A percentile compares a stretch with the other conserved stretches of the same genome.
Evolutionary conservation across 2,797 vertebrate genomes (phyloP).

Genomic region (Octomys mimax): DNA sequence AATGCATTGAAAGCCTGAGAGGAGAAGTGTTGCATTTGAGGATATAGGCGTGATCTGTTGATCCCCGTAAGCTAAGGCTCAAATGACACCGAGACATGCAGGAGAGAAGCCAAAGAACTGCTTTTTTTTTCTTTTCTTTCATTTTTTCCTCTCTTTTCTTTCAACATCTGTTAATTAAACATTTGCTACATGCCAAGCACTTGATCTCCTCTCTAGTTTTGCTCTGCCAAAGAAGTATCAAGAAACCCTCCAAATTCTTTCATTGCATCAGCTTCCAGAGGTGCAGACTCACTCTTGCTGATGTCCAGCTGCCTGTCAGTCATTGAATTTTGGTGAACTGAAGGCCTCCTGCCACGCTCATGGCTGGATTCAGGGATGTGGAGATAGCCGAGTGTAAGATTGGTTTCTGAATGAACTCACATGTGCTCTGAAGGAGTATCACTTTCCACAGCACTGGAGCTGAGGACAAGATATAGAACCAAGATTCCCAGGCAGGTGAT

Average conservation of each 20-base stretch:
- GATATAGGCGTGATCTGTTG: not conserved
- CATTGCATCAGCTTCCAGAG: not conserved
- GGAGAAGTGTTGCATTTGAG: conserved; percentile 52
- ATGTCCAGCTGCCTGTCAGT: not conserved
- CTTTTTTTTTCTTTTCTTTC: not conserved
- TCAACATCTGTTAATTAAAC: not conserved
- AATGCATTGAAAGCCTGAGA: conserved; percentile 58
- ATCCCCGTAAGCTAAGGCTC: not conserved
- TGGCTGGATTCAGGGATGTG: not conserved
- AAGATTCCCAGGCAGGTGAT: not conserved
- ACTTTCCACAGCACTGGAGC: not conserved
- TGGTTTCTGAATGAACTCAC: not conserved
- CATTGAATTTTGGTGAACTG: not conserved
- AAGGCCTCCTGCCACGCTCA: not conserved
- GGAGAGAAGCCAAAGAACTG: not conserved
- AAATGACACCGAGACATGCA: not conserved
- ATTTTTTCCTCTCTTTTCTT: not conserved
- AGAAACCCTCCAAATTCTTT: not conserved
- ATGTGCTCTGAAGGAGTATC: not conserved
- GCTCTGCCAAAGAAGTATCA: not conserved
- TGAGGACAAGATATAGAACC: not conserved
- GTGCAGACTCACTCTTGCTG: not conserved
- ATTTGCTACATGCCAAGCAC: not conserved
- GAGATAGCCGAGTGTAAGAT: not conserved
- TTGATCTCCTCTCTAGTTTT: not conserved